Conservation (phyloP, 2,113 vertebrate species). For the Donacobius atricapilla region DNA sequence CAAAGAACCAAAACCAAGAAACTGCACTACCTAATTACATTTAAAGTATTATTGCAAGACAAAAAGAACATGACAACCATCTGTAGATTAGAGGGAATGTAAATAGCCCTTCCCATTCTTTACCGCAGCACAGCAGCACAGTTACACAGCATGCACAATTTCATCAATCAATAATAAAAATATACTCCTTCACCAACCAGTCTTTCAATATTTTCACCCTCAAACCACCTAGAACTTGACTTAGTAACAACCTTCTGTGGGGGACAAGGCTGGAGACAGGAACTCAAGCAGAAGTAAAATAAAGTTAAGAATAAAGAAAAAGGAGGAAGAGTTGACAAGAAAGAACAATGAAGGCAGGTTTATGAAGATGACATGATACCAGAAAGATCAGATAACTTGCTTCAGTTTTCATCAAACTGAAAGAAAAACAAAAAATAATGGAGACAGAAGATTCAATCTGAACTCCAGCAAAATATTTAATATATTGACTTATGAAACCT, state of each 20-base stretch:
- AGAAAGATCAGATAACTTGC: constrained; percentile 10
- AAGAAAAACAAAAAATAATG: not conserved
- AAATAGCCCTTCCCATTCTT: not conserved
- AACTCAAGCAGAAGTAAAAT: not conserved
- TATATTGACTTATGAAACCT: constrained; percentile 22
- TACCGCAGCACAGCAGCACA: not conserved
- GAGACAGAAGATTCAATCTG: constrained; percentile 9
- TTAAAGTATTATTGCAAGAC: not conserved
- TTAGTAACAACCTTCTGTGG: not conserved
- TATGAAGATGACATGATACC: constrained; percentile 4
- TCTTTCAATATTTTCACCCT: not conserved
- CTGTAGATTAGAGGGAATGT: not conserved
- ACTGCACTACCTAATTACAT: not conserved
- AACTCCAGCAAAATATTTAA: constrained; percentile 19
- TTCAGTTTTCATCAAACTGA: constrained; percentile 1
- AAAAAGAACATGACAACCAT: not conserved
- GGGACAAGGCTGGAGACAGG: accelerated
- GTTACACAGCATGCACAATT: accelerated
- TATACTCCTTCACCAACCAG: not conserved
- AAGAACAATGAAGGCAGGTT: not conserved
- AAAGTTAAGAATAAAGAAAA: not conserved
- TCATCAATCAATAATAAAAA: not conserved
- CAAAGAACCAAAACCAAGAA: not conserved
- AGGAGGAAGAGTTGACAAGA: not conserved
- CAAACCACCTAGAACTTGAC: not conserved